phyloP scores from a whole-genome alignment of 2,888 invertebrate species.

The Thysanoteuthis rhombus region DNA sequence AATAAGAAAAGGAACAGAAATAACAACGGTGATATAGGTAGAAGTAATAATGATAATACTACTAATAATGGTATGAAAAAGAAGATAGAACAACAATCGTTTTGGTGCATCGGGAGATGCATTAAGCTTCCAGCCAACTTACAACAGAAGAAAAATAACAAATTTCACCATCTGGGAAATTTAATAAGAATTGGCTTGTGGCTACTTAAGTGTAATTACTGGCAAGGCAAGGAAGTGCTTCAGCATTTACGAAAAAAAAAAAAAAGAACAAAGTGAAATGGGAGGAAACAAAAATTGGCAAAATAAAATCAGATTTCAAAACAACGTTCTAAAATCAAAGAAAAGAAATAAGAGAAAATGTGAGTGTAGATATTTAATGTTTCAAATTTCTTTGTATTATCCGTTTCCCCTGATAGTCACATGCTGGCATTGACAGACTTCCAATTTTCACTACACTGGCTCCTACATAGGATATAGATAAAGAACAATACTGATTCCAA shows the following conservation, averaged over 20 bases:
- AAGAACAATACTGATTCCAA: not conserved
- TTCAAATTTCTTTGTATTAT: not conserved
- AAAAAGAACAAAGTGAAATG: not conserved
- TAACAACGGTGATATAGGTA: not conserved
- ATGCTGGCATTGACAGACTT: not conserved
- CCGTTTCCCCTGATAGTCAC: not conserved
- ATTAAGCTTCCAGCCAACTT: not conserved
- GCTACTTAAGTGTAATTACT: not conserved
- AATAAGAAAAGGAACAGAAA: not conserved
- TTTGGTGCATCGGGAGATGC: not conserved
- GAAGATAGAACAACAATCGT: not conserved
- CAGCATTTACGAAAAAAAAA: not conserved
- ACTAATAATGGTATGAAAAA: not conserved
- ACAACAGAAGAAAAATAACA: not conserved
- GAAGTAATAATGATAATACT: not conserved
- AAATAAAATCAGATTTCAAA: not conserved
- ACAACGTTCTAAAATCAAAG: not conserved
- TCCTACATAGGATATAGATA: not conserved
- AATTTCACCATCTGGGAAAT: not conserved
- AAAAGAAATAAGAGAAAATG: not conserved
- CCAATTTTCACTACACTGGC: not conserved
- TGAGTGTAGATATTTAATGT: not conserved
- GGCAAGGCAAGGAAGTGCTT: not conserved
- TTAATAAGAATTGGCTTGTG: conserved; percentile 12
- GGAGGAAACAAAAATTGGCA: not conserved